phyloP scores from a whole-genome alignment of 2,888 invertebrate genomes.

The Troides aeacus region DNA sequence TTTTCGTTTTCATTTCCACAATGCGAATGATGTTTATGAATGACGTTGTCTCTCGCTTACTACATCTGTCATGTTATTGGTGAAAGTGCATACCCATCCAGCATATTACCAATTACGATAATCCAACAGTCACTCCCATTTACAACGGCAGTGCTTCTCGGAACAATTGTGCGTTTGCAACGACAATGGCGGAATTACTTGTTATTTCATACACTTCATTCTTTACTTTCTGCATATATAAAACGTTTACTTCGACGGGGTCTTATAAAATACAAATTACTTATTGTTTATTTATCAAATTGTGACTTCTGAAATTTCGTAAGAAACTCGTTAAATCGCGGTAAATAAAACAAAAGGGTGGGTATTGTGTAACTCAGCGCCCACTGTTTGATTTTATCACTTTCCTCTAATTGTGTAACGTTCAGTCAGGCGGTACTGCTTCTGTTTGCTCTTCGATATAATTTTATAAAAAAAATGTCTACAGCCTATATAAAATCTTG shows the following conservation, averaged over 20 bases:
- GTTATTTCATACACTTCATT: not conserved
- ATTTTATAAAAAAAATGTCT: not conserved
- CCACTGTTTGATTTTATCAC: slow-evolving; percentile 26
- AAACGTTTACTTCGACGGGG: not conserved
- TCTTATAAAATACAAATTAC: not conserved
- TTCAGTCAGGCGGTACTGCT: slow-evolving; percentile 20
- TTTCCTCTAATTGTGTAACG: slow-evolving; percentile 28
- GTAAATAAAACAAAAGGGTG: slow-evolving; percentile 7
- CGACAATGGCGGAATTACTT: slow-evolving; percentile 19
- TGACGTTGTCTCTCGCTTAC: slow-evolving; percentile 33
- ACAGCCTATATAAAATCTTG: not conserved
- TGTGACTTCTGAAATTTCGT: not conserved
- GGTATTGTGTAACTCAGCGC: slow-evolving; percentile 20
- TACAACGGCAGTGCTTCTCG: slow-evolving; percentile 42
- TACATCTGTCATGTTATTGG: slow-evolving; percentile 45
- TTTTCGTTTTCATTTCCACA: slow-evolving; percentile 7
- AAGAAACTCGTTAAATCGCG: not conserved
- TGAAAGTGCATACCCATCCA: slow-evolving; percentile 52
- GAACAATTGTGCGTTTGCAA: slow-evolving; percentile 40
- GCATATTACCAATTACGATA: slow-evolving; percentile 53
- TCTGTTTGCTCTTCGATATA: slow-evolving; percentile 13
- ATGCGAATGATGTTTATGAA: slow-evolving; percentile 1
- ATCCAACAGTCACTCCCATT: slow-evolving; percentile 36
- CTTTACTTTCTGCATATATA: not conserved
- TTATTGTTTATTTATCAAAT: not conserved